Conservation (phyloP, 2,797 vertebrate genomes). For the Furcifer pardalis region DNA sequence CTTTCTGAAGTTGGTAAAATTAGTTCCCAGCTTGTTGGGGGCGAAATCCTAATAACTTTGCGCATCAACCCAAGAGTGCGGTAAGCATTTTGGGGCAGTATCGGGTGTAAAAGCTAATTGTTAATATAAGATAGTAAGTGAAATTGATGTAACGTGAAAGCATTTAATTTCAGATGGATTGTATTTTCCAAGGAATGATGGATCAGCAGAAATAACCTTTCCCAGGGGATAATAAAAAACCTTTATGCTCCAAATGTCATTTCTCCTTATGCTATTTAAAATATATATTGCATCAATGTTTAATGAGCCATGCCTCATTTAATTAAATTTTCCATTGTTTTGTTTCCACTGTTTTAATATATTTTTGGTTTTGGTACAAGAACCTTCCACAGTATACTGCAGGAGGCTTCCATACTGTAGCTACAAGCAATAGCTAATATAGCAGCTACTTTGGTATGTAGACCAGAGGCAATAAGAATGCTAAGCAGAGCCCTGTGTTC, state of each 20-base stretch:
- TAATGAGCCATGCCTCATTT: slow-evolving; percentile 1
- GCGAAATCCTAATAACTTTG: too few relatives aligned
- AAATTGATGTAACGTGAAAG: neutral
- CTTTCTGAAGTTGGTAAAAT: too few relatives aligned
- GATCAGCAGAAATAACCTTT: neutral
- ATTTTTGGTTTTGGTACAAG: neutral
- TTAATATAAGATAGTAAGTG: too few relatives aligned
- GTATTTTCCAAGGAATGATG: neutral
- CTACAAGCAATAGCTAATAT: neutral
- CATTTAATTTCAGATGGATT: neutral
- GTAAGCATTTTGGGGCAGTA: too few relatives aligned
- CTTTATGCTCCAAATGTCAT: neutral
- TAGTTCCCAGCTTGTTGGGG: too few relatives aligned
- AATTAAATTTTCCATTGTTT: neutral
- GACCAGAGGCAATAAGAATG: slow-evolving; percentile 52
- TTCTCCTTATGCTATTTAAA: slow-evolving; percentile 3
- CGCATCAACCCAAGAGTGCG: too few relatives aligned
- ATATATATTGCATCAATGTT: neutral
- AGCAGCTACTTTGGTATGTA: slow-evolving; percentile 33
- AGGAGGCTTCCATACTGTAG: neutral
- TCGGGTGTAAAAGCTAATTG: neutral
- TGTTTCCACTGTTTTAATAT: neutral
- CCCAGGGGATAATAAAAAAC: neutral
- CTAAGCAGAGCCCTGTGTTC: slow-evolving; percentile 37
- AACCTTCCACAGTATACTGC: neutral